Conservation (phyloP, 2,113 vertebrate genomes). For the Australoheros scitulus region DNA sequence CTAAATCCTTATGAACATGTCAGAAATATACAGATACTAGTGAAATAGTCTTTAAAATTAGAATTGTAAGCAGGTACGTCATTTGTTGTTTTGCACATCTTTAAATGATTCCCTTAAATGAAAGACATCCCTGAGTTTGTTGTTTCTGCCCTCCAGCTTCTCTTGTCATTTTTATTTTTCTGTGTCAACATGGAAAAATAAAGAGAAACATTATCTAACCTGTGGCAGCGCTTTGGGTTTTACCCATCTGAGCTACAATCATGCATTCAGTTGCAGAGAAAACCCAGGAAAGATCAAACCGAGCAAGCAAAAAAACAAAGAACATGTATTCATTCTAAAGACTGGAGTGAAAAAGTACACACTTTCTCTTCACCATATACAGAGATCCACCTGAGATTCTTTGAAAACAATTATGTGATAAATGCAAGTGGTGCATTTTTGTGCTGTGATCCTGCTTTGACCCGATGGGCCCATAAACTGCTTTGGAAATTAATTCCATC, state of each 20-base stretch:
- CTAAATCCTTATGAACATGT: no score
- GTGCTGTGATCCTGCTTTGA: not conserved
- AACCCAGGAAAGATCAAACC: conserved; percentile 16
- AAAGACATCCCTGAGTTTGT: conserved; percentile 22
- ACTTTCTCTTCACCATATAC: not conserved
- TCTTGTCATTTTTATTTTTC: conserved; percentile 49
- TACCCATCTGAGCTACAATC: conserved; percentile 64
- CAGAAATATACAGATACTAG: no score
- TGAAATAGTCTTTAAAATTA: no score
- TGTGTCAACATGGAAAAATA: conserved; percentile 37
- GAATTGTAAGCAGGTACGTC: not conserved
- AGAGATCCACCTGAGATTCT: not conserved
- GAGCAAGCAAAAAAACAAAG: not conserved
- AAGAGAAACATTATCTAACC: conserved; percentile 35
- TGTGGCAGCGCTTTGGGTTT: conserved; percentile 64
- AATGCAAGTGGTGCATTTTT: not conserved
- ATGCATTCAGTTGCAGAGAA: not conserved
- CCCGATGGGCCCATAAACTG: not conserved
- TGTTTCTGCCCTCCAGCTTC: conserved; percentile 28
- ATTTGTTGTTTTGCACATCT: not conserved
- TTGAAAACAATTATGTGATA: not conserved
- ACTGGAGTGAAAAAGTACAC: not conserved
- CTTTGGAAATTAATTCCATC: conserved; percentile 26
- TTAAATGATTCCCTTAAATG: conserved; percentile 45
- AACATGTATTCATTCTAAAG: not conserved